Evolutionary conservation across 2,113 vertebrate species (phyloP).

Genomic region (Edolisoma coerulescens): DNA sequence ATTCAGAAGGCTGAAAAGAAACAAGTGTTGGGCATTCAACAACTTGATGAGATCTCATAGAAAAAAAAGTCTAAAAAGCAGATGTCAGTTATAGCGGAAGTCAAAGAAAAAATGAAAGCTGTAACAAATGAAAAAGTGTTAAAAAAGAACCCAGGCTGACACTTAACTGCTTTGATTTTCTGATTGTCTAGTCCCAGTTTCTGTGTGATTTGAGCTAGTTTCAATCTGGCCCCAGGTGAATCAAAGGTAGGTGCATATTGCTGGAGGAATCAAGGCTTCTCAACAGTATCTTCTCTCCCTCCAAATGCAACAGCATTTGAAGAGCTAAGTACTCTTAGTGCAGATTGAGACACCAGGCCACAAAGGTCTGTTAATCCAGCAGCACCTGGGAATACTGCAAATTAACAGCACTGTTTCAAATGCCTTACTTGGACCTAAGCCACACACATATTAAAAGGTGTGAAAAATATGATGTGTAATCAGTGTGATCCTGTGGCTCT

Average conservation of each 20-base stretch:
- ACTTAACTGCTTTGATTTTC: not conserved
- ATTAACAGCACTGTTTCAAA: not conserved
- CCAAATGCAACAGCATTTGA: not conserved
- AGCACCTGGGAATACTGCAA: not conserved
- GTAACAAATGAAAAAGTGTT: not conserved
- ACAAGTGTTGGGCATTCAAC: not conserved
- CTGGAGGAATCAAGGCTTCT: not conserved
- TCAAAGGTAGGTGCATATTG: not conserved
- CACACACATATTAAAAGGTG: not conserved
- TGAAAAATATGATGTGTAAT: not conserved
- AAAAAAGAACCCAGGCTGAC: not conserved
- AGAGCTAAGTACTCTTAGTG: not conserved
- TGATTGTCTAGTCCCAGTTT: not conserved
- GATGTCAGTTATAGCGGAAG: not conserved
- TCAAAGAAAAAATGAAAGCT: not conserved
- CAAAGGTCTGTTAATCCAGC: not conserved
- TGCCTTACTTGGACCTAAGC: not conserved
- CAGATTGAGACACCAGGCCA: not conserved
- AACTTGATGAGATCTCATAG: not conserved
- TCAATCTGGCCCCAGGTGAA: not conserved
- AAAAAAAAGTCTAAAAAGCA: not conserved
- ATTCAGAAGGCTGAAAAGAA: slow-evolving; percentile 10
- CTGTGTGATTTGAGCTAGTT: not conserved
- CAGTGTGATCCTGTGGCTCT: not conserved
- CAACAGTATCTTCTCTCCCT: not conserved